Percentiles rank a stretch among this genome's conserved stretches.
Conservation (phyloP, 2,888 invertebrate species). For the Phyllotreta striolata region DNA sequence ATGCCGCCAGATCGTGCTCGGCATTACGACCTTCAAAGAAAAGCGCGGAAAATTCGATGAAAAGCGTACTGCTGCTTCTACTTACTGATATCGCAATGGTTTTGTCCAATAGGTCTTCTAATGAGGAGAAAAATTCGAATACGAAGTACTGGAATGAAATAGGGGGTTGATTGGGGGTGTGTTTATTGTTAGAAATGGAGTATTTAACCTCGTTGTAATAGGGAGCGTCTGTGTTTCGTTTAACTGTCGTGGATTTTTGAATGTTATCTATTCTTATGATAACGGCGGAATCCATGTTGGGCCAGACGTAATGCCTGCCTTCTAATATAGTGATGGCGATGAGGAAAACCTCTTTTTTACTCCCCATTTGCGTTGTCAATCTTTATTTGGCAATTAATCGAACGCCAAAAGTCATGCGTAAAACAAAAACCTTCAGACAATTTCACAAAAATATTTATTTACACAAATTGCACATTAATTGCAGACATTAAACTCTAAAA, state of each 20-base stretch:
- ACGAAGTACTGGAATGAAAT: conserved; percentile 69
- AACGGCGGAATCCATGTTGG: conserved; percentile 69
- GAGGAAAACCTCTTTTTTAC: conserved; percentile 62
- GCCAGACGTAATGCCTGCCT: conserved; percentile 66
- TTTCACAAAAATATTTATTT: conserved; percentile 13
- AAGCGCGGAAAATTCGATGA: too few relatives aligned
- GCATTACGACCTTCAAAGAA: conserved; percentile 53
- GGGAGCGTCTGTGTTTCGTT: conserved; percentile 69
- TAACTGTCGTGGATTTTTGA: conserved; percentile 67
- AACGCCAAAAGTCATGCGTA: not conserved
- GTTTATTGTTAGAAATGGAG: not conserved
- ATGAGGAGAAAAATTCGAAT: conserved; percentile 69
- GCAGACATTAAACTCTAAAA: not conserved
- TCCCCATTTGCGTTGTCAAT: conserved; percentile 36
- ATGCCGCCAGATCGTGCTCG: conserved; percentile 58
- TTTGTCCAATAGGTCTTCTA: conserved; percentile 67
- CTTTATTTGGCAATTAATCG: conserved; percentile 2
- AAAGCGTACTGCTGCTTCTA: not conserved
- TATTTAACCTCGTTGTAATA: conserved; percentile 73
- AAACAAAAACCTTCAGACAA: conserved; percentile 2
- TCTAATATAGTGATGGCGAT: conserved; percentile 73
- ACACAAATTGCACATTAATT: conserved; percentile 28
- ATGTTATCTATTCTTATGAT: conserved; percentile 70
- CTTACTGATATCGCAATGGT: conserved; percentile 68
- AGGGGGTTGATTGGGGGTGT: not conserved